Base-by-base conservation (phyloP, 2,888 invertebrate species). In the Drosophila falleni region DNA sequence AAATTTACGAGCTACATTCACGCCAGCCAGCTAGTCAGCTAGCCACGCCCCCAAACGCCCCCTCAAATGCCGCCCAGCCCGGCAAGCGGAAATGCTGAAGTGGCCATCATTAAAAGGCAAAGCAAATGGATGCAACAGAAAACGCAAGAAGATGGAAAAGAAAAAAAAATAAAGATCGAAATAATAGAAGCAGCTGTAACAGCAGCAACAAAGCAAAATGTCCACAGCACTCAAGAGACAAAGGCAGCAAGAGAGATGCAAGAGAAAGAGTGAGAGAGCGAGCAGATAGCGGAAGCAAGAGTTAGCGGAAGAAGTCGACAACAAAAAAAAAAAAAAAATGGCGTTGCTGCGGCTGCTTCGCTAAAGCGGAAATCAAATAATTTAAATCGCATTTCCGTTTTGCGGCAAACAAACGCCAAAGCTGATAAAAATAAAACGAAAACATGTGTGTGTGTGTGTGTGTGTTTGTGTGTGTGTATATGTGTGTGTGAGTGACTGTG, bases 371-470 rank as follows among this genome's bases (percentile, higher is more conserved):
- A 89, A 89, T 89, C 83, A 80, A 88, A 87, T 88, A 88, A 89
- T 90, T 87, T 88, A 89, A 89, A 90, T 87, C 86, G 83, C 84
- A 86, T 90, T 89, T 90, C 88, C 85, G 77, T 64, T 87, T 84
- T 72, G 75, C 65, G 70, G 73, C 81, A 78, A 75, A 79, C 76
- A 77, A 71, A 71, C 69, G 67, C 59, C 55, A 70, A 55, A 59
- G 77, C 77, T 71, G 67, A 55, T 71, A 81, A 77, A 81, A 84
- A 71, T 68, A 71, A 78, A 79, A 74, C 42, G 50, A 64, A 54
- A 49, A 49, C 53, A 55, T 54, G 46, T 58, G 44, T 61, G 42
- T 26, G 42, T 10, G n/a, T 23, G 37, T 42, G 35, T 51, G 19
- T 19, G 16, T 29, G 42, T 49, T 35, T 39, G 26, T 33, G 29